Conservation (phyloP, 2,797 vertebrate genomes). For the Cichlasoma orientale region DNA sequence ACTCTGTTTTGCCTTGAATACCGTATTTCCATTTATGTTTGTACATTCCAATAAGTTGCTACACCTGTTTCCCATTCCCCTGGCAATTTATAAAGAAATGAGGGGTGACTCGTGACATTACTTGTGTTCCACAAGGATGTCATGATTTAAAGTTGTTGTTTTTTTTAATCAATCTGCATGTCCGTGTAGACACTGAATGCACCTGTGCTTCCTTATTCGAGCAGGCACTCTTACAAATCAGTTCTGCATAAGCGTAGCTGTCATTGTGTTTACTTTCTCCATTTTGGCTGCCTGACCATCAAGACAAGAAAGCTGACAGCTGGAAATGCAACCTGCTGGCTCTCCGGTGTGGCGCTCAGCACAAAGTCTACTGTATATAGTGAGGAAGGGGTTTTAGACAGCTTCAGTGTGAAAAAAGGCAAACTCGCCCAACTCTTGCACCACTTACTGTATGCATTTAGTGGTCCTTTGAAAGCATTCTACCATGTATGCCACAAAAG, state of each 20-base stretch:
- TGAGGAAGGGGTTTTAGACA: neutral
- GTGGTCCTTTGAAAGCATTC: neutral
- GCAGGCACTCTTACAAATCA: constrained; percentile 1
- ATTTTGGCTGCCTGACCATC: constrained; percentile 8
- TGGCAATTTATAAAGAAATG: neutral
- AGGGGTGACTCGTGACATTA: neutral
- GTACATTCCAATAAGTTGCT: neutral
- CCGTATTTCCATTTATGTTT: neutral
- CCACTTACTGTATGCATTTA: neutral
- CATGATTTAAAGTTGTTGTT: neutral
- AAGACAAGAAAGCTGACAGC: constrained; percentile 2
- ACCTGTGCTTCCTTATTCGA: neutral
- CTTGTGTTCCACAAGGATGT: neutral
- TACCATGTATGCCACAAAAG: neutral
- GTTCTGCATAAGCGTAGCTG: constrained; percentile 4
- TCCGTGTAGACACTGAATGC: neutral
- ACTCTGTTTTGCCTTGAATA: neutral
- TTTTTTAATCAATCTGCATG: neutral
- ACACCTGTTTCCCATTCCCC: neutral
- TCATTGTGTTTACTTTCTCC: neutral
- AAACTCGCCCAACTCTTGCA: neutral
- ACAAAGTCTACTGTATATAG: neutral
- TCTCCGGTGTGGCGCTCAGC: neutral
- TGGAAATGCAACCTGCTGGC: constrained; percentile 1
- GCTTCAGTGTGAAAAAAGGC: neutral